A percentile compares a stretch with the other conserved stretches of the same genome.
phyloP scores from a whole-genome alignment of 2,797 vertebrate genomes.

The Hydrophis major region DNA sequence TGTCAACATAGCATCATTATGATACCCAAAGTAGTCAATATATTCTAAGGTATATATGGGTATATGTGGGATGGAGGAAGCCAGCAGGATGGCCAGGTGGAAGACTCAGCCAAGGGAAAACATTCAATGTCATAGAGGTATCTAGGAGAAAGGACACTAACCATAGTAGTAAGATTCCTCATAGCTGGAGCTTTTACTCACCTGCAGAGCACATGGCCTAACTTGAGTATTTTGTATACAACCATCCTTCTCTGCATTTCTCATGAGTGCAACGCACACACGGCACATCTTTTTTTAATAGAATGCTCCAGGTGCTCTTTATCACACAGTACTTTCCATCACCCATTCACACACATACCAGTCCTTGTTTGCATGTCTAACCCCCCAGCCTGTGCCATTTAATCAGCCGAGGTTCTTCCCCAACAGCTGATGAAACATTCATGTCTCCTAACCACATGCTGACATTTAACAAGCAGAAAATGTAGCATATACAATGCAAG shows the following conservation, averaged over 20 bases:
- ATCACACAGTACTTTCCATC: not conserved
- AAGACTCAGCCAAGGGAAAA: not conserved
- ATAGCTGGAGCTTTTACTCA: not conserved
- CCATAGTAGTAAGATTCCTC: not conserved
- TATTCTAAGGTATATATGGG: not conserved
- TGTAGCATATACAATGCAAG: constrained; percentile 18
- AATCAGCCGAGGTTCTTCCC: constrained; percentile 61
- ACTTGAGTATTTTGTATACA: not conserved
- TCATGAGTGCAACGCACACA: not conserved
- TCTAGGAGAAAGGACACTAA: not conserved
- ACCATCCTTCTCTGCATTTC: not conserved
- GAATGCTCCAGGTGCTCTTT: not conserved
- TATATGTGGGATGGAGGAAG: not conserved
- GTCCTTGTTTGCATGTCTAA: not conserved
- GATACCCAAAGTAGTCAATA: not conserved
- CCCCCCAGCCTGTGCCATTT: constrained; percentile 17
- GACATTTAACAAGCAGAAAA: constrained; percentile 53
- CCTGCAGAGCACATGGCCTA: not conserved
- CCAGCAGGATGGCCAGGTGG: no score
- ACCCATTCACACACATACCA: not conserved
- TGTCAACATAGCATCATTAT: not conserved
- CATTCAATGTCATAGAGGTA: not conserved
- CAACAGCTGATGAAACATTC: constrained; percentile 64
- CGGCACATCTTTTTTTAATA: not conserved
- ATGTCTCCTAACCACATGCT: constrained; percentile 57